These are phyloP conservation scores for Colistium nudipinnis DNA, from an alignment of 2,113 vertebrate species.

Conservation along the genomic window DNA sequence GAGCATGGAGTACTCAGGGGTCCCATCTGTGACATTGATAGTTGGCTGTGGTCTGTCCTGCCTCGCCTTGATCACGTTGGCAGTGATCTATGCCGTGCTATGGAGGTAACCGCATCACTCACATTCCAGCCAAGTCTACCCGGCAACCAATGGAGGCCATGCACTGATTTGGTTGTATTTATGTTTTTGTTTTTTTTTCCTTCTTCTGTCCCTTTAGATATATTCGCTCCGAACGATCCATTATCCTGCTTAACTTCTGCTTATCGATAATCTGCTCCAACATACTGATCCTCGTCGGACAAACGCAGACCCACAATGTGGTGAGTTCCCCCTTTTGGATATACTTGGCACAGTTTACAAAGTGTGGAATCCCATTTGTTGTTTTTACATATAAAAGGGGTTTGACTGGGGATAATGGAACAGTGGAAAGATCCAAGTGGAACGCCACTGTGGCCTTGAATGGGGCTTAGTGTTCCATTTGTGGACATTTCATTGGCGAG, in stretches of 20 bases:
- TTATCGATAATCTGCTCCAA: conserved; percentile 99
- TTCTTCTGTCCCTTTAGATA: conserved; percentile 81
- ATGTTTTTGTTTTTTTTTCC: not conserved
- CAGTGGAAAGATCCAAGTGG: not conserved
- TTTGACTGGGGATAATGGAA: not conserved
- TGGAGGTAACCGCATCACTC: conserved; percentile 90
- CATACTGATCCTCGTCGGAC: conserved; percentile 96
- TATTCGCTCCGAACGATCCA: conserved; percentile 96
- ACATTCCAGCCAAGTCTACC: not conserved
- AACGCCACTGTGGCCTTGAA: conserved; percentile 3
- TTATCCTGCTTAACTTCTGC: conserved; percentile 99
- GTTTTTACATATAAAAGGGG: not conserved
- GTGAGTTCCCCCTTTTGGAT: conserved; percentile 77
- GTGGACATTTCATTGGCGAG: not conserved
- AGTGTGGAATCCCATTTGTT: not conserved
- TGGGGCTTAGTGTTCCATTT: not conserved
- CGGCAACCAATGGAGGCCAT: not conserved
- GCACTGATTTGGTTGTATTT: not conserved
- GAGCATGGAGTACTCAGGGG: conserved; percentile 98
- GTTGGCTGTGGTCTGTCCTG: conserved; percentile 99
- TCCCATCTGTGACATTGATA: conserved; percentile 98
- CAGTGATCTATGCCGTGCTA: conserved; percentile 94
- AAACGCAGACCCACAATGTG: conserved; percentile 98
- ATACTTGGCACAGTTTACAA: not conserved
- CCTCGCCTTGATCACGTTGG: conserved; percentile 94